Base-by-base conservation (phyloP, 2,888 invertebrate species). In the Cryptophagus acutangulus region DNA sequence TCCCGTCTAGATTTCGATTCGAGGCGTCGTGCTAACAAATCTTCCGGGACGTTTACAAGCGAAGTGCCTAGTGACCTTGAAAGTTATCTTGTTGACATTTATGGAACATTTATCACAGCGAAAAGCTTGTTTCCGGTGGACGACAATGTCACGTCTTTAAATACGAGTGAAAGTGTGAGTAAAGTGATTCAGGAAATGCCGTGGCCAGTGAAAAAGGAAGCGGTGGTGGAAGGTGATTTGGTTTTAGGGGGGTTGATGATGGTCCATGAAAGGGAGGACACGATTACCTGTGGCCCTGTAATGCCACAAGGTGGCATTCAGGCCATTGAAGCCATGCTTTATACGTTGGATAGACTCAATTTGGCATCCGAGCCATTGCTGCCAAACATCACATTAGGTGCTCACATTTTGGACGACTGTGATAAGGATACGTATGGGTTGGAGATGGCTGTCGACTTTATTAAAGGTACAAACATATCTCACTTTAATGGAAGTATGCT, bases 391-490 rank as follows among this genome's bases (percentile, higher is more conserved):
- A 81, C 76, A 5, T 71, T 94, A 2, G 93, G 93, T 26, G 90
- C 90, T 8, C 87, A 92, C 63, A 82, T 94, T 37, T 74, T 94
- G 48, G 94, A 94, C 64, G 94, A 94, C 69, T 94, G 94, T 69
- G 94, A 94, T 73, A 87, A 91, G 71, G 94, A 94, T 66, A 94
- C 93, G 0, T 93, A 93, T 61, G 94, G 94, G 1, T 73, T 94
- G 52, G 93, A 94, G 67, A 93, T 94, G 84, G 91, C 93, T 6
- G 89, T 94, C 9, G 93, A 94, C 71, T 94, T 94, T 67, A 94
- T 94, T 48, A 90, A 93, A 84, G 93, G 94, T 94, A 71, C 74
- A 79, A 6, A 26, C 26, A 13, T 26, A n/a, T n/a, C n/a, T n/a
- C n/a, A n/a, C n/a, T n/a, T n/a, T n/a, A n/a, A n/a, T n/a, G n/a